Conservation (phyloP, 2,888 invertebrate genomes). For the Ptychoptera contaminata region DNA sequence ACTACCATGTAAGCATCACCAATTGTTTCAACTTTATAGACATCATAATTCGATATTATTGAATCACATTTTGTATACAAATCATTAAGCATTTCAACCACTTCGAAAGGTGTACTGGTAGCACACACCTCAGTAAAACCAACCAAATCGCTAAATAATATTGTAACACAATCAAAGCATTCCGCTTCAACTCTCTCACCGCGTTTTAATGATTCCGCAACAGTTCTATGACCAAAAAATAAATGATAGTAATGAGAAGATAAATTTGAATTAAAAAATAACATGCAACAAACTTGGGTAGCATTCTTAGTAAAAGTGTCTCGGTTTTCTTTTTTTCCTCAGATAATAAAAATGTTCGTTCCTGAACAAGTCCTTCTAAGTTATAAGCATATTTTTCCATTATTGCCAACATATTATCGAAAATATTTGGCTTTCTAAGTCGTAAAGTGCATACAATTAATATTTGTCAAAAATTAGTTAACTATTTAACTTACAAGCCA, state of each 20-base stretch:
- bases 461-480: not conserved
- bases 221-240: constrained; percentile 39
- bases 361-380: constrained; percentile 67
- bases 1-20: constrained; percentile 75
- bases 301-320: constrained; percentile 66
- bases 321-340: constrained; percentile 79
- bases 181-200: constrained; percentile 69
- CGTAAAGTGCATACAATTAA: not conserved
- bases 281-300: constrained; percentile 50
- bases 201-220: constrained; percentile 62
- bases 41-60: constrained; percentile 73
- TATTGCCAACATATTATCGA: constrained; percentile 78
- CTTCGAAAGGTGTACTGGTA: constrained; percentile 62
- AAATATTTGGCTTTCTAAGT: constrained; percentile 62
- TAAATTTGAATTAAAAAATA: constrained; percentile 1
- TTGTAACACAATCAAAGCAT: constrained; percentile 65
- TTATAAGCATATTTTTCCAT: constrained; percentile 87
- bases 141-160: constrained; percentile 73
- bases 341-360: constrained; percentile 60
- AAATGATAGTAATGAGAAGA: not conserved
- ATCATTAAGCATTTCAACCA: constrained; percentile 75
- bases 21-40: constrained; percentile 77
- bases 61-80: constrained; percentile 79
- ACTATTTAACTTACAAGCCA: constrained; percentile 36
- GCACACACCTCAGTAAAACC: constrained; percentile 70